These are phyloP conservation scores for Pseudochromis fuscus DNA, from an alignment of 2,797 vertebrate species.

Conservation along the genomic window DNA sequence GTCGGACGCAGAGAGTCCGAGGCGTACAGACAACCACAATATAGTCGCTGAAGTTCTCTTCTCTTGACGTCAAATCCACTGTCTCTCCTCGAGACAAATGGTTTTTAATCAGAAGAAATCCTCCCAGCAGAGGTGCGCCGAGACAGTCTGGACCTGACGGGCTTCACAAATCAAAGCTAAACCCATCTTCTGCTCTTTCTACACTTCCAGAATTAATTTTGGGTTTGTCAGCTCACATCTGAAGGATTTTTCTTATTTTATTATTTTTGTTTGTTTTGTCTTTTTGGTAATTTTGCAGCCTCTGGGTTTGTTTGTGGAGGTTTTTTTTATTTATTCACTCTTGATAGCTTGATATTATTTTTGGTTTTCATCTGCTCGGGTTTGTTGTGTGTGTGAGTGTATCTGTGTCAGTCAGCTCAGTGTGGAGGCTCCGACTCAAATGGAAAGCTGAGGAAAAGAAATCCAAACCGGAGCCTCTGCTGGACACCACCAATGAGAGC, in stretches of 20 bases:
- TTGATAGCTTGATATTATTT: constrained; percentile 36
- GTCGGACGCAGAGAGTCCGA: too few species aligned
- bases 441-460: constrained; percentile 45
- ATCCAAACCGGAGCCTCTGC: constrained; percentile 49
- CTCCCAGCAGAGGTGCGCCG: constrained; percentile 41
- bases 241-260: constrained; percentile 6
- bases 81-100: constrained; percentile 64
- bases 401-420: constrained; percentile 35
- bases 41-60: constrained; percentile 37
- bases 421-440: constrained; percentile 40
- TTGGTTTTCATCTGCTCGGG: constrained; percentile 34
- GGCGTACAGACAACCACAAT: constrained; percentile 35
- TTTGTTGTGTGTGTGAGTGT: constrained; percentile 11
- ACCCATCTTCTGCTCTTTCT: constrained; percentile 50
- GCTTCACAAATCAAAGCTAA: constrained; percentile 69
- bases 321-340: constrained; percentile 13
- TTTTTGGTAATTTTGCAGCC: not conserved
- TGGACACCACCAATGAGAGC: constrained; percentile 52
- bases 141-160: constrained; percentile 57
- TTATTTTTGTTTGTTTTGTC: not conserved
- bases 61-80: constrained; percentile 34
- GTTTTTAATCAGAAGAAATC: constrained; percentile 69
- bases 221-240: constrained; percentile 44
- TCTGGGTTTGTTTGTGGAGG: constrained; percentile 29
- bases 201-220: constrained; percentile 39